Evolutionary conservation across 2,888 invertebrate genomes (phyloP), one percentile per base, ranked within the genome.

Genomic region (Sussaba pulchella): DNA sequence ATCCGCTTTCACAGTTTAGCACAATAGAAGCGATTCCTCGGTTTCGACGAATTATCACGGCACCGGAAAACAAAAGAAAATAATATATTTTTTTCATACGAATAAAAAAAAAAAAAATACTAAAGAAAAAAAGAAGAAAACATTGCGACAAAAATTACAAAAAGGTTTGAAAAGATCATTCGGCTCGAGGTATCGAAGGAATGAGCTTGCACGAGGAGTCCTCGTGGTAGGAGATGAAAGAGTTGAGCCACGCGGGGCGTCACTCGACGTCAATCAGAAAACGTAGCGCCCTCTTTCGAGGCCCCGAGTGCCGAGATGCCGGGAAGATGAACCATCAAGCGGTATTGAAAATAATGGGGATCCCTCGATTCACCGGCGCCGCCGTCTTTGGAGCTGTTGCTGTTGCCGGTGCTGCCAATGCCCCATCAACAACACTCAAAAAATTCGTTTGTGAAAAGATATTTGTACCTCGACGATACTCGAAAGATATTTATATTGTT

Each of bases 251-350:
- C 24, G 21, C 36, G 26, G 52, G 57, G 78, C 69, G 69, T 39
- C 71, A 77, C 76, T 81, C 64, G 76, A 81, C 76, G 81, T 81
- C 81, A 81, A 69, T 81, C 81, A 77, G 43, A 66, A 66, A 45
- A 59, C 59, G 72, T 41, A 19, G 72, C 77, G 57, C 67, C 47
- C 59, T 63, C 75, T 66, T 69, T 61, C 43, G 57, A 14, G 14
- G 64, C 50, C 52, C 6, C 52, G 61, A 74, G 54, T 45, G 54
- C 31, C 12, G 43, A 41, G 41, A 43, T 31, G 69, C 41, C 26
- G 63, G 43, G 41, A 52, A 69, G 75, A 75, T 80, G 80, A 80
- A 64, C 19, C 71, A 6, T n/a, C n/a, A 72, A 67, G 75, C 71
- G 74, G 59, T 26, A 75, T 72, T 52, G 82, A 82, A 63, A 76